A percentile compares a stretch with the other conserved stretches of the same genome.
These are phyloP conservation scores for Monochamus saltuarius DNA, from an alignment of 1,140 invertebrate species.

Conservation along the genomic window DNA sequence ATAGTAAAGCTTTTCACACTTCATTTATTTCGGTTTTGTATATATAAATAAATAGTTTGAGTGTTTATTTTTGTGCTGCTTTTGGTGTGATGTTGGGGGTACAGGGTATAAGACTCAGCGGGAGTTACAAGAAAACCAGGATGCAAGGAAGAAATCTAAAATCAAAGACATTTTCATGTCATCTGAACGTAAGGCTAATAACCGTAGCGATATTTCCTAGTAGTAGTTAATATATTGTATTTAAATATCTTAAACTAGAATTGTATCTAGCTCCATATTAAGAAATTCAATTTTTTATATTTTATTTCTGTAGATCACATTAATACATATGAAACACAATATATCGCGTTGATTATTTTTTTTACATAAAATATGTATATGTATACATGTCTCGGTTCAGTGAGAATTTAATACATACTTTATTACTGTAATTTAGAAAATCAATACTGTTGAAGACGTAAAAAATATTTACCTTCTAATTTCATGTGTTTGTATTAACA, in stretches of 20 bases:
- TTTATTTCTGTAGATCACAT: too few relatives aligned
- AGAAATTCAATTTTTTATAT: background rate
- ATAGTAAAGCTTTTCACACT: conserved; percentile 4
- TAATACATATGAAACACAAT: too few relatives aligned
- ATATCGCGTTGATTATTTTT: too few relatives aligned
- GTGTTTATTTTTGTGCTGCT: conserved; percentile 55
- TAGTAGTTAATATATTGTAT: background rate
- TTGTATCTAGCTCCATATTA: background rate
- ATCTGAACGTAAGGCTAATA: conserved; percentile 64
- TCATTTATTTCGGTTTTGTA: conserved; percentile 25
- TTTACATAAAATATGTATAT: too few relatives aligned
- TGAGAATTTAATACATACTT: background rate
- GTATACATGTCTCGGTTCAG: too few relatives aligned
- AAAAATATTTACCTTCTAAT: too few relatives aligned
- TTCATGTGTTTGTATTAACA: too few relatives aligned
- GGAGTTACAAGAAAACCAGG: conserved; percentile 53
- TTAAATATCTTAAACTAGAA: background rate
- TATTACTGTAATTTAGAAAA: background rate
- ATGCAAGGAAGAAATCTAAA: conserved; percentile 70
- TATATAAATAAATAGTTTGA: conserved; percentile 33
- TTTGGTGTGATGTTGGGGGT: conserved; percentile 54
- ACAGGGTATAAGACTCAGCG: conserved; percentile 71
- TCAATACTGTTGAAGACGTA: background rate
- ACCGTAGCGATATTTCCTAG: background rate
- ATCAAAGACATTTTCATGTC: conserved; percentile 72